Evolutionary conservation across 2,113 vertebrate genomes (phyloP).

Genomic region (Stomatorhinus ivindoensis): DNA sequence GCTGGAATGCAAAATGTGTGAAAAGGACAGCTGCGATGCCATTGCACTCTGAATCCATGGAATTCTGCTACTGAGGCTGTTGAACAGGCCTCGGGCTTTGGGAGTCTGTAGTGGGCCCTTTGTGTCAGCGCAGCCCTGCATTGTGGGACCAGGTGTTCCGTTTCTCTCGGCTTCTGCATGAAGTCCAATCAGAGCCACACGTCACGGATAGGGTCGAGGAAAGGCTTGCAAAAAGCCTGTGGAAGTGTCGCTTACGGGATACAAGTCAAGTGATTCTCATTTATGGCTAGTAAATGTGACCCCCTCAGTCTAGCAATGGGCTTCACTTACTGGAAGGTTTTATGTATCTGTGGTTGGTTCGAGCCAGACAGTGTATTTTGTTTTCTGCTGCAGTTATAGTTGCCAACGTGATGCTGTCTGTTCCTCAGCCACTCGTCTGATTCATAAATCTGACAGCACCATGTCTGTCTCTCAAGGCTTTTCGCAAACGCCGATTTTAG

Average conservation of each 20-base stretch:
- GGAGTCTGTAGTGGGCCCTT: background rate
- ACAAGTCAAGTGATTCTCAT: background rate
- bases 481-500: background rate
- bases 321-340: background rate
- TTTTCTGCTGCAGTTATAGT: background rate
- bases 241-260: background rate
- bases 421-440: background rate
- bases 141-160: constrained; percentile 10
- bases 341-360: background rate
- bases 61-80: background rate
- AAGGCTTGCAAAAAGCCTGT: background rate
- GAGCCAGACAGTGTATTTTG: background rate
- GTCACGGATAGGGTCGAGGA: background rate
- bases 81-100: constrained; percentile 3
- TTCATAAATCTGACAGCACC: background rate
- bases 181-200: background rate
- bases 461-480: background rate
- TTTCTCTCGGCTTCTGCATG: background rate
- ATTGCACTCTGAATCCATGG: background rate
- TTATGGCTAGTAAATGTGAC: background rate
- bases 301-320: background rate
- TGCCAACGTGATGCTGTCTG: background rate
- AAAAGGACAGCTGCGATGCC: constrained; percentile 11
- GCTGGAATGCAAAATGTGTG: background rate
- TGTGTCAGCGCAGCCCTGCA: background rate